Base-by-base conservation (phyloP, 1,140 invertebrate species). In the Wiebesia pumilae region DNA sequence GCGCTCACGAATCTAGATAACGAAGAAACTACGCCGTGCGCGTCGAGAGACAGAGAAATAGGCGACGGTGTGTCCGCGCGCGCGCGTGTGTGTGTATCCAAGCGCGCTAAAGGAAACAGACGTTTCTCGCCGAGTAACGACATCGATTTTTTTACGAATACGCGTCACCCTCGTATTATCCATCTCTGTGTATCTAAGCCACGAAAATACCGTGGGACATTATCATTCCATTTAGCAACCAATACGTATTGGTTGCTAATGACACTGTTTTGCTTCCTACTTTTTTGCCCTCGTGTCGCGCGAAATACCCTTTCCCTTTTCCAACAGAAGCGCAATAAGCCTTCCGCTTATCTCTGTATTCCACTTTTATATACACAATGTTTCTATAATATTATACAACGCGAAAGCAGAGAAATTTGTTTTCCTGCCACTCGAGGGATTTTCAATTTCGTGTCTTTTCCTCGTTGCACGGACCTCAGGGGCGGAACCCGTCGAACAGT, bases 361-460 rank as follows among this genome's bases (percentile, higher is more conserved):
- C 14, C 43, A 24, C 77, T 54, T 6, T 24, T 54, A 58, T 35
- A 12, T 21, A 35, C 51, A 19, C 21, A 12, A 30, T 69, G 12
- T 33, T 69, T 33, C 65, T 33, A 30, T 30, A 27, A 65, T 65
- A 81, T 67, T 81, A 71, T 30, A 82, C 33, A 19, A 40, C 38
- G 65, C 40, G 81, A 51, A 82, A 69, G 81, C 67, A 73, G 81
- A 35, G 54, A 77, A 75, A 77, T 83, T 77, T 62, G 82, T 77
- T 75, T 77, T 58, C 71, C 71, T n/a, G 51, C 30, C 71, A 40
- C 82, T 77, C 71, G 51, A n/a, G 82, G 82, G 82, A 83, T 83
- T 83, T 83, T 83, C 82, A 83, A 83, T 83, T 83, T 83, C 33
- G 69, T 40, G 71, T 83, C 82, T 77, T 83, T 82, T 35, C 51